Conservation (phyloP, 2,113 vertebrate genomes). For the Casuarius casuarius region DNA sequence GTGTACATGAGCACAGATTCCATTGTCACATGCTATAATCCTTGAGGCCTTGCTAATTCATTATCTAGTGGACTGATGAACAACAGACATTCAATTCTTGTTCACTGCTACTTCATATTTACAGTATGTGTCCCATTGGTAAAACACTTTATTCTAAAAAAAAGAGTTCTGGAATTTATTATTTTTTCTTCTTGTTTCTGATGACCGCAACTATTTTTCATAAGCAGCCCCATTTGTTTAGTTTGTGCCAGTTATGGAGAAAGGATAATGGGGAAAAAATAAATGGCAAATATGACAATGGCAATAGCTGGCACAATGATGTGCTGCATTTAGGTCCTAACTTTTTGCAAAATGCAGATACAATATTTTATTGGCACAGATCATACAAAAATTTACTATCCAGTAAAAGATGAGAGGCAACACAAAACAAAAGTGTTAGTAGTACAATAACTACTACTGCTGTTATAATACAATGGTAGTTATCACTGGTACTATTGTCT, state of each 20-base stretch:
- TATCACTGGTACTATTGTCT: background rate
- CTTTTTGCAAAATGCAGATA: background rate
- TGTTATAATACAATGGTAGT: background rate
- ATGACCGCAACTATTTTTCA: constrained; percentile 58
- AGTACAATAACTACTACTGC: background rate
- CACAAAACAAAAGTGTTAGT: background rate
- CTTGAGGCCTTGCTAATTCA: constrained; percentile 48
- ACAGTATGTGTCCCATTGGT: constrained; percentile 58
- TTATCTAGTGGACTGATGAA: constrained; percentile 69
- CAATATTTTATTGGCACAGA: background rate
- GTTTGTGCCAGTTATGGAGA: constrained; percentile 45
- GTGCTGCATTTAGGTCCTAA: background rate
- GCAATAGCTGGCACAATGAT: background rate
- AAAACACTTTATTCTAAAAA: constrained; percentile 51
- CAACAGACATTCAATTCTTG: constrained; percentile 57
- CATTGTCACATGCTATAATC: background rate
- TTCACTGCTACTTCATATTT: constrained; percentile 58
- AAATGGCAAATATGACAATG: constrained; percentile 16
- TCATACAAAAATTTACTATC: background rate
- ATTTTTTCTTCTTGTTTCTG: constrained; percentile 69
- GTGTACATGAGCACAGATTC: constrained; percentile 10
- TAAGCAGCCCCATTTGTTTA: constrained; percentile 38
- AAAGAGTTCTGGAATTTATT: constrained; percentile 71
- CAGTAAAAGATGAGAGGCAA: background rate
- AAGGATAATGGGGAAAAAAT: background rate